A percentile compares a stretch with the other conserved stretches of the same genome.
Evolutionary conservation across 2,888 invertebrate genomes (phyloP).

Genomic region (Sipunculus nudus): DNA sequence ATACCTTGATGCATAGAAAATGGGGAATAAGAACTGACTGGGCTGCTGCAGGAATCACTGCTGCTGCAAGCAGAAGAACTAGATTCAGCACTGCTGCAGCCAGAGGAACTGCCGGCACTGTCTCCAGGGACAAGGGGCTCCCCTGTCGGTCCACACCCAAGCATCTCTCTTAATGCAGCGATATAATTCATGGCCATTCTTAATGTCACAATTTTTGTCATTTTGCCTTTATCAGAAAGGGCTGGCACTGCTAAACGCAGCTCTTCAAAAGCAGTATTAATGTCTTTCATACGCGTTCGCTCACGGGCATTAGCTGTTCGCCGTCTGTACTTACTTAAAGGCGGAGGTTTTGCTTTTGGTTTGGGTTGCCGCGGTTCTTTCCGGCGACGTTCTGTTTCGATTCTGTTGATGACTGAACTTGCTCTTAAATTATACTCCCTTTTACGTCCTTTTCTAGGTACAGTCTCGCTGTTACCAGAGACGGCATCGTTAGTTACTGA

Average conservation of each 20-base stretch:
- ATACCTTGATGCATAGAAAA: too few relatives aligned
- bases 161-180: slow-evolving; percentile 71
- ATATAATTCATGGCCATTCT: slow-evolving; percentile 89
- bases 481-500: too few relatives aligned
- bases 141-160: too few relatives aligned
- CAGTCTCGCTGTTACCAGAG: too few relatives aligned
- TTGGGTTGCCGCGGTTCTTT: slow-evolving; percentile 61
- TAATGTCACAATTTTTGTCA: slow-evolving; percentile 89
- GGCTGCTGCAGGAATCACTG: too few relatives aligned
- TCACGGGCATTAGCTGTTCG: slow-evolving; percentile 91
- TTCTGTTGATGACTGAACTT: slow-evolving; percentile 73
- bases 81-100: too few relatives aligned
- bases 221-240: slow-evolving; percentile 73
- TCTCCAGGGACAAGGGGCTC: too few relatives aligned
- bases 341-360: slow-evolving; percentile 70
- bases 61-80: too few relatives aligned
- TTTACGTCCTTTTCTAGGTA: too few relatives aligned
- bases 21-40: too few relatives aligned
- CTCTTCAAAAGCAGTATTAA: slow-evolving; percentile 87
- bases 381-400: slow-evolving; percentile 67
- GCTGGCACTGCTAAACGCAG: slow-evolving; percentile 76
- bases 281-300: slow-evolving; percentile 86
- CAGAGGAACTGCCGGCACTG: too few relatives aligned
- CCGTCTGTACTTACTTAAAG: slow-evolving; percentile 86
- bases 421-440: slow-evolving; percentile 75